Conservation (phyloP, 2,113 vertebrate species). For the Pteronura brasiliensis region DNA sequence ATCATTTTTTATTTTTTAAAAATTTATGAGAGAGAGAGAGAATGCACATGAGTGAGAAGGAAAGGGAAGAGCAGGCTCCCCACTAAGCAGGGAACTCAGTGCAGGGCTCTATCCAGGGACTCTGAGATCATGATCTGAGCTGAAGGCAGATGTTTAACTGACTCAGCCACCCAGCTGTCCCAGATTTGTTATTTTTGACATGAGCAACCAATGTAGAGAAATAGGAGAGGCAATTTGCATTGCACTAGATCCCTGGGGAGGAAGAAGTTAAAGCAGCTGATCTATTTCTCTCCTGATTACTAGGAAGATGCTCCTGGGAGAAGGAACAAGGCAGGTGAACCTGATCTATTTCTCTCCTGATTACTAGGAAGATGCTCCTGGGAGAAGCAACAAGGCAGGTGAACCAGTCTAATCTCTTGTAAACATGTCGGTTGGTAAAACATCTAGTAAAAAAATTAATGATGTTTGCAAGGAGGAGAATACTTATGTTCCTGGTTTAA, state of each 20-base stretch:
- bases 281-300: not conserved
- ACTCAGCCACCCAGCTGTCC: not conserved
- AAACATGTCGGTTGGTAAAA: not conserved
- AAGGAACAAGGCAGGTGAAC: not conserved
- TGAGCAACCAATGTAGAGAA: not conserved
- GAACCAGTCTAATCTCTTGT: not conserved
- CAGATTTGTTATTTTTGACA: constrained; percentile 22
- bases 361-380: not conserved
- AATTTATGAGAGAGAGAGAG: not conserved
- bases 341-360: not conserved
- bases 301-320: not conserved
- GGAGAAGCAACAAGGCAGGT: not conserved
- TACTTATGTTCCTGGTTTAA: not conserved
- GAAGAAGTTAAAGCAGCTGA: not conserved
- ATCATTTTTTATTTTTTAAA: not conserved
- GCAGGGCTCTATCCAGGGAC: not conserved
- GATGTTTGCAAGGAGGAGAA: not conserved
- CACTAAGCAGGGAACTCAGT: not conserved
- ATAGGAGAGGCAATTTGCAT: not conserved
- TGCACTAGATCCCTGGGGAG: not conserved
- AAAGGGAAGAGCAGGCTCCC: not conserved
- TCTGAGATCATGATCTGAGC: not conserved
- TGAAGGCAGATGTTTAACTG: not conserved
- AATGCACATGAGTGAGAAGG: not conserved
- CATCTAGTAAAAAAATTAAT: not conserved